These are phyloP conservation scores for Brachionus koreanus DNA, from an alignment of 1,140 invertebrate genomes.

Conservation along the genomic window DNA sequence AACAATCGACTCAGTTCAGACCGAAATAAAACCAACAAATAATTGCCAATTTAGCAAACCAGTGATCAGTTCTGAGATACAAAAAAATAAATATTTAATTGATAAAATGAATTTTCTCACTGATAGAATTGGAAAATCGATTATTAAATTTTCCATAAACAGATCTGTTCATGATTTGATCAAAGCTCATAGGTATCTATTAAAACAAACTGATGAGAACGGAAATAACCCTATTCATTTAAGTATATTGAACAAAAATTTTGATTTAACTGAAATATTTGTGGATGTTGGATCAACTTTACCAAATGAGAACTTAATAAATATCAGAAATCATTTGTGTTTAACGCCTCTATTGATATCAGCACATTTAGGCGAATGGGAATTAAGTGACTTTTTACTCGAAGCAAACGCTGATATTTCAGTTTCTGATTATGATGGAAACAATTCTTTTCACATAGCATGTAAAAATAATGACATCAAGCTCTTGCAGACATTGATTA, in stretches of 20 bases:
- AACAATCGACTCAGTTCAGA: too few species aligned
- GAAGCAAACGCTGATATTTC: not conserved
- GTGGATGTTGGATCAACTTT: not conserved
- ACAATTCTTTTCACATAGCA: not conserved
- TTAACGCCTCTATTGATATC: not conserved
- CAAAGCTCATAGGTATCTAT: not conserved
- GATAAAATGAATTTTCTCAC: not conserved
- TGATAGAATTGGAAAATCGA: not conserved
- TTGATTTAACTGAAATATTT: not conserved
- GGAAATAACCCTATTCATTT: not conserved
- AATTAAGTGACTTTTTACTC: not conserved
- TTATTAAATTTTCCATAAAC: not conserved
- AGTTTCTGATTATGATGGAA: not conserved
- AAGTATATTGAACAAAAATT: not conserved
- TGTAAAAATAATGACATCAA: not conserved
- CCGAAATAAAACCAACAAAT: too few species aligned
- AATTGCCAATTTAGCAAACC: too few species aligned
- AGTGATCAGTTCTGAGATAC: too few species aligned
- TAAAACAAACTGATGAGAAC: not conserved
- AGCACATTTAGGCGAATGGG: not conserved
- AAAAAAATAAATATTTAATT: too few species aligned
- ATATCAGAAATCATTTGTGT: not conserved
- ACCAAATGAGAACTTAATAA: not conserved
- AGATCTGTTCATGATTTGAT: not conserved
- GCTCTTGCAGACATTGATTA: not conserved